These are phyloP conservation scores for Bovichtus variegatus DNA, from an alignment of 2,797 vertebrate species.

Conservation along the genomic window DNA sequence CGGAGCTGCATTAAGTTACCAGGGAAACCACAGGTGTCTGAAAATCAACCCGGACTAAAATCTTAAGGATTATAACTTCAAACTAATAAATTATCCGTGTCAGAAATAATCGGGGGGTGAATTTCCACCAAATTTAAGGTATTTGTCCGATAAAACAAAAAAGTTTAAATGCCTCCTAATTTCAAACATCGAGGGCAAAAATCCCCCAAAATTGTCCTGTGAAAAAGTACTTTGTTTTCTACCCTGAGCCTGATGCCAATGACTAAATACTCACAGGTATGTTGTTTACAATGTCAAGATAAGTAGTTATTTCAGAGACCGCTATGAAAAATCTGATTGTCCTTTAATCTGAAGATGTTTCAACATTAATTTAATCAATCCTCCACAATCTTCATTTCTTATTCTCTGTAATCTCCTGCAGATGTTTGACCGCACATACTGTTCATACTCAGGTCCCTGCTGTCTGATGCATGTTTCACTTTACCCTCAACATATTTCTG, in stretches of 20 bases:
- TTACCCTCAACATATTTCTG: constrained; percentile 73
- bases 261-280: background rate
- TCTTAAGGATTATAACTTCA: background rate
- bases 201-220: too few species aligned
- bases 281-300: background rate
- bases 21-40: too few species aligned
- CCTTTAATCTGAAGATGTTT: constrained; percentile 17
- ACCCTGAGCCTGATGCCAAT: too few species aligned
- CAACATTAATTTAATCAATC: background rate
- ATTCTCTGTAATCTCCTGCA: constrained; percentile 9
- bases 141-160: too few species aligned
- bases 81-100: background rate
- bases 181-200: too few species aligned
- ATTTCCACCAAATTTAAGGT: too few species aligned
- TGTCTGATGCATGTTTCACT: constrained; percentile 72
- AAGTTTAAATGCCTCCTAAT: too few species aligned
- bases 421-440: constrained; percentile 6
- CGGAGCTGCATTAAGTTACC: background rate
- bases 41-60: constrained; percentile 7
- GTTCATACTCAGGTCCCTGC: background rate
- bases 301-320: background rate
- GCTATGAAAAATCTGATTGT: background rate
- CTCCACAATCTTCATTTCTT: background rate
- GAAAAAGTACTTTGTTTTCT: too few species aligned
- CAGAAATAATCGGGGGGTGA: too few species aligned